These are phyloP conservation scores for Mastacembelus armatus DNA, from an alignment of 2,797 vertebrate species.

Conservation along the genomic window DNA sequence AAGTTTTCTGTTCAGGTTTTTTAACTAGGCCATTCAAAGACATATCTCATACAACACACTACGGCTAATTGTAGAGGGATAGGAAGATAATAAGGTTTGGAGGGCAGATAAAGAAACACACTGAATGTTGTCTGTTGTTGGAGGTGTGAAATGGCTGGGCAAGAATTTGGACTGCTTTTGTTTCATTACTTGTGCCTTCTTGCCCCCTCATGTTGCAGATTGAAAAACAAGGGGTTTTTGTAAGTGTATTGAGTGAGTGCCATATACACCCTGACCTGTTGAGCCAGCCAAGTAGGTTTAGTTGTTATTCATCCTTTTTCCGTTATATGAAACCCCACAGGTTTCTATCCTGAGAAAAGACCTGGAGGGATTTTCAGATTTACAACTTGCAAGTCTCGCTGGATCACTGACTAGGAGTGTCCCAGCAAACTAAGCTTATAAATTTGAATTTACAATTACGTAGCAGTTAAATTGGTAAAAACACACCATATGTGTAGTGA, in stretches of 20 bases:
- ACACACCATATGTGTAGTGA: background rate
- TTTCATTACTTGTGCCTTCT: conserved; percentile 4
- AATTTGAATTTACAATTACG: background rate
- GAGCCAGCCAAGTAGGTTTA: conserved; percentile 41
- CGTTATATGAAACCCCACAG: background rate
- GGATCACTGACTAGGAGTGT: background rate
- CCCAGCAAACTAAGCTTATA: background rate
- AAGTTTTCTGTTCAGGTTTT: conserved; percentile 11
- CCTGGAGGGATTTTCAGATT: conserved; percentile 12
- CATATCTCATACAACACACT: conserved; percentile 5
- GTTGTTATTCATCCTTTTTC: conserved; percentile 3
- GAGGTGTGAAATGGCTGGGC: conserved; percentile 2
- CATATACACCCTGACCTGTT: conserved; percentile 31
- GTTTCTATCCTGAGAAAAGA: conserved; percentile 21
- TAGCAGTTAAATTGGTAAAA: no score
- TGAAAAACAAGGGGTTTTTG: conserved; percentile 18
- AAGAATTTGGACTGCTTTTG: conserved; percentile 22
- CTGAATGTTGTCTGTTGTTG: conserved; percentile 3
- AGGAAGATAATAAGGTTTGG: conserved; percentile 27
- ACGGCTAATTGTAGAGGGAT: conserved; percentile 15
- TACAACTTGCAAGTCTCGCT: conserved; percentile 8
- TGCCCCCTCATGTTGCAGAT: conserved; percentile 7
- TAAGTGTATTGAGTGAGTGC: background rate
- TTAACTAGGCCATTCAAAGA: background rate
- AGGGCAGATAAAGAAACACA: background rate